These are phyloP conservation scores for Hoplostethus mediterraneus DNA, from an alignment of 2,797 vertebrate species.

Conservation along the genomic window DNA sequence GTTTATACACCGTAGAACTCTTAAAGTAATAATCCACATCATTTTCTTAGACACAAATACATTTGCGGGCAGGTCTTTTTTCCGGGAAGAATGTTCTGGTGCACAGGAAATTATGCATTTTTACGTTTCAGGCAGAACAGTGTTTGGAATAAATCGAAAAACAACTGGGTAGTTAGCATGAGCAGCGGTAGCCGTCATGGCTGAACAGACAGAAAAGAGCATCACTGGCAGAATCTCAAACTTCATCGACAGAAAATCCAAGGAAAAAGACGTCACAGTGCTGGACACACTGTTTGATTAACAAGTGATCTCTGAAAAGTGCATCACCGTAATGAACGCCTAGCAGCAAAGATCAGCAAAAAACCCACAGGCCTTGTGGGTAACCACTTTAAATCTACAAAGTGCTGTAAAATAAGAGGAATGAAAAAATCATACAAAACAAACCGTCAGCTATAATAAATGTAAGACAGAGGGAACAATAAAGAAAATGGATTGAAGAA, in stretches of 20 bases:
- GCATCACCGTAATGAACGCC: neutral
- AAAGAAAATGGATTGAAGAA: constrained; percentile 73
- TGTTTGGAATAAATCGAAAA: too few species aligned
- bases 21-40: too few species aligned
- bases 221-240: too few species aligned
- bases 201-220: neutral
- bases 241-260: neutral
- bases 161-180: too few species aligned
- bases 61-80: too few species aligned
- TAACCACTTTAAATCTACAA: neutral
- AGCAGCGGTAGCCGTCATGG: too few species aligned
- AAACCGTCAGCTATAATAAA: too few species aligned
- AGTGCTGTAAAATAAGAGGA: neutral
- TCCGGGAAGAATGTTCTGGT: too few species aligned
- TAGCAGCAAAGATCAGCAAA: neutral
- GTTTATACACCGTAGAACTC: too few species aligned
- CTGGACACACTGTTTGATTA: neutral
- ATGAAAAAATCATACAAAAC: neutral
- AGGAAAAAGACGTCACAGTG: neutral
- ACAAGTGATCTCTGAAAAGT: neutral
- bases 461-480: neutral
- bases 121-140: too few species aligned
- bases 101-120: too few species aligned
- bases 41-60: too few species aligned
- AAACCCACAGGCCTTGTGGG: neutral